Evolutionary conservation across 2,113 vertebrate species (phyloP), one percentile per base, ranked within the genome.

Genomic region (Amazona vittata): DNA sequence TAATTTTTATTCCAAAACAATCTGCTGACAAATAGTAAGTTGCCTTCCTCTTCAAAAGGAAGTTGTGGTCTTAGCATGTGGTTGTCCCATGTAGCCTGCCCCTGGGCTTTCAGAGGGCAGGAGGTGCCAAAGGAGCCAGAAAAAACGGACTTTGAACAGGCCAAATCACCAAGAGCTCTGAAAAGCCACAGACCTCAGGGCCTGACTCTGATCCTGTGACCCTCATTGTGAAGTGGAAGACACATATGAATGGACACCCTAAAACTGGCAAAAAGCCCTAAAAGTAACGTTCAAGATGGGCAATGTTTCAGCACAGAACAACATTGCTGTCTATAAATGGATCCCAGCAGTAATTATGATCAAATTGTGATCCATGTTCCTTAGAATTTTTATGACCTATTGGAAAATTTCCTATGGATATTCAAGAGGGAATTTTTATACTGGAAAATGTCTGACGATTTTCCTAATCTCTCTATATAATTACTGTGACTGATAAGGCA

Each of bases 391-490:
- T 89, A 83, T 57, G 53, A 85, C 67, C 41, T 59, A 59, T 55
- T 91, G 52, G 78, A 85, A 94, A 96, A 85, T 76, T 71, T 93
- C 28, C 78, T 87, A 21, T 22, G 63, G 37, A 80, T 88, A 85
- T 92, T 76, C 46, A 78, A 49, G 67, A 44, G 33, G 22, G 28
- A 69, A 39, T 57, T 83, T 94, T 79, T 49, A 69, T 60, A 24
- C 35, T 9, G 7, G 86, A 68, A 68, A 85, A 79, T 26, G 14
- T 63, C 80, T 62, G 60, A 79, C 82, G 29, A 24, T 91, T 50
- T 85, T 79, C 67, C 62, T 87, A n/a, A 87, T 89, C 75, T 93
- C 77, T 91, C 53, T 64, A 7, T 82, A 18, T 74, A 89, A 81
- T 76, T 76, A 41, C 37, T 80, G 76, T 67, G 76, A 59, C 63